These are phyloP conservation scores for Bettongia penicillata DNA, from an alignment of 2,113 vertebrate species.

Conservation along the genomic window DNA sequence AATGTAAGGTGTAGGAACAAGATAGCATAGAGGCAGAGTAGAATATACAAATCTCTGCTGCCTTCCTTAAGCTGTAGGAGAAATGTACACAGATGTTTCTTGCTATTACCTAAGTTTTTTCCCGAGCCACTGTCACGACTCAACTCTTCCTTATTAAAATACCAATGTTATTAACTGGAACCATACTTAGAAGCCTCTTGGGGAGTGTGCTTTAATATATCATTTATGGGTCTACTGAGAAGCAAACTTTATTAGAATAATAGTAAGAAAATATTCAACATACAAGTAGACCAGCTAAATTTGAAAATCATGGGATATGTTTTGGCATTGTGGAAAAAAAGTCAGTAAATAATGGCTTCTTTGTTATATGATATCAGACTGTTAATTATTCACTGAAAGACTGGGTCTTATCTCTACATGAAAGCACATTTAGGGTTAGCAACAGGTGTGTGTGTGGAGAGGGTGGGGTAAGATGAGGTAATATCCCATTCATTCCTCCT, in stretches of 20 bases:
- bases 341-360: slow-evolving; percentile 50
- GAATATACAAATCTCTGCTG: slow-evolving; percentile 39
- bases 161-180: slow-evolving; percentile 66
- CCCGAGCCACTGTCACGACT: slow-evolving; percentile 67
- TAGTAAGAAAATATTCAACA: not conserved
- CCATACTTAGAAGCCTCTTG: slow-evolving; percentile 45
- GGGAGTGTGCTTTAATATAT: slow-evolving; percentile 55
- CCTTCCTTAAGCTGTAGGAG: slow-evolving; percentile 48
- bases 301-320: slow-evolving; percentile 52
- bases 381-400: slow-evolving; percentile 32
- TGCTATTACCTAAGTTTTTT: slow-evolving; percentile 73
- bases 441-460: slow-evolving; percentile 14
- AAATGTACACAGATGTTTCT: slow-evolving; percentile 75
- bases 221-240: slow-evolving; percentile 35
- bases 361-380: slow-evolving; percentile 2
- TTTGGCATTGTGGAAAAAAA: slow-evolving; percentile 17
- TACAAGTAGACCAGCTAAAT: slow-evolving; percentile 26
- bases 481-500: not conserved
- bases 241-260: slow-evolving; percentile 56
- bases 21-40: slow-evolving; percentile 20
- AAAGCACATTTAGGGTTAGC: not conserved
- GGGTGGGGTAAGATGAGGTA: slow-evolving; percentile 5
- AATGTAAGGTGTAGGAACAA: not conserved
- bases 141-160: slow-evolving; percentile 64
- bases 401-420: slow-evolving; percentile 9